A percentile compares a stretch with the other conserved stretches of the same genome.
Conservation (phyloP, 2,888 invertebrate species). For the Julus scandinavius region DNA sequence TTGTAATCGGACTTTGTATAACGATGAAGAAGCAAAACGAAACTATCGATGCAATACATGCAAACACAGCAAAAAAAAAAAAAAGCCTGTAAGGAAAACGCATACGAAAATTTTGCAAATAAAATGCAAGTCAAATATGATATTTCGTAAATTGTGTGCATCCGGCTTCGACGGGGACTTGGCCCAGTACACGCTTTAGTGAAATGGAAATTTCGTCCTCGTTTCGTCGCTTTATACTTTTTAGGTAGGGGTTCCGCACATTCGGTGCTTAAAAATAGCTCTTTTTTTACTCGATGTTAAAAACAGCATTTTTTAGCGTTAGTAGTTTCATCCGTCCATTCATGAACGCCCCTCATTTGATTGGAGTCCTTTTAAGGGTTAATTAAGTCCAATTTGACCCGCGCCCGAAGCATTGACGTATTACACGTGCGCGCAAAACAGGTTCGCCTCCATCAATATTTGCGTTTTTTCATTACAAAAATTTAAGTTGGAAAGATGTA, state of each 20-base stretch:
- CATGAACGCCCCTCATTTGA: background rate
- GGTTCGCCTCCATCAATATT: background rate
- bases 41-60: background rate
- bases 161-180: background rate
- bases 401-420: background rate
- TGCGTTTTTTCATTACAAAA: background rate
- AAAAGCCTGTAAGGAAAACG: background rate
- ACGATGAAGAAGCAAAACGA: no score
- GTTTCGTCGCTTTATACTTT: background rate
- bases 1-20: background rate
- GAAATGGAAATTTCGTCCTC: slow-evolving; percentile 11
- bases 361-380: background rate
- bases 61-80: background rate
- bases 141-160: background rate
- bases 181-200: no score
- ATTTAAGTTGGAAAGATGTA: background rate
- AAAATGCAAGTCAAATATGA: background rate
- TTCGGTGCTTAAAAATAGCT: background rate
- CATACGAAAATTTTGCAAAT: background rate
- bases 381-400: background rate
- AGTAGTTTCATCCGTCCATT: background rate
- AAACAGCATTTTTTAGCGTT: background rate
- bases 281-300: background rate
- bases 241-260: background rate
- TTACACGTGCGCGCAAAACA: background rate